Percentiles rank a stretch among this genome's conserved stretches.
phyloP scores from a whole-genome alignment of 2,113 vertebrate species.

The Corvus moneduloides region DNA sequence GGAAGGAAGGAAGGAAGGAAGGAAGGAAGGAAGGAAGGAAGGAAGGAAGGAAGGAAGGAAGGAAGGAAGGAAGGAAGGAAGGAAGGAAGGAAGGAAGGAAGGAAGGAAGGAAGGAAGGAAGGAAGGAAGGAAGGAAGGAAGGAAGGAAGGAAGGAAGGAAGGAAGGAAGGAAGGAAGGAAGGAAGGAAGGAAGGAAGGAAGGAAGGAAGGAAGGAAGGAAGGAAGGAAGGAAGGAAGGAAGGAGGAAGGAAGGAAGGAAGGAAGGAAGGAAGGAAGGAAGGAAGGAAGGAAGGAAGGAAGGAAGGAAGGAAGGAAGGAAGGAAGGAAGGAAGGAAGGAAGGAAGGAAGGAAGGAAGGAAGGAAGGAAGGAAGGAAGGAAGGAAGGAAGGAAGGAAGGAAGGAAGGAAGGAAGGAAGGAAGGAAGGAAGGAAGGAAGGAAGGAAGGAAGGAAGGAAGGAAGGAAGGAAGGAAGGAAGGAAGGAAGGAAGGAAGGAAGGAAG shows the following conservation, averaged over 20 bases:
- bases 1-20: not conserved
- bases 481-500: not conserved
- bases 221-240: not conserved
- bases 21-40: not conserved
- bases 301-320: not conserved
- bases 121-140: rapidly evolving
- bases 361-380: rapidly evolving
- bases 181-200: not conserved
- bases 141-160: not conserved
- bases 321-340: not conserved
- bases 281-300: rapidly evolving
- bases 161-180: not conserved
- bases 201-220: rapidly evolving
- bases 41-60: rapidly evolving
- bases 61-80: not conserved
- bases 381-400: not conserved
- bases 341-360: not conserved
- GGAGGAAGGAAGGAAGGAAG: not conserved
- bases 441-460: rapidly evolving
- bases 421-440: not conserved
- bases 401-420: not conserved
- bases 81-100: not conserved
- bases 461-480: not conserved
- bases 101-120: not conserved
- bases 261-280: not conserved